Evolutionary conservation across 2,113 vertebrate species (phyloP).

Genomic region (Anarhynchus alexandrinus): DNA sequence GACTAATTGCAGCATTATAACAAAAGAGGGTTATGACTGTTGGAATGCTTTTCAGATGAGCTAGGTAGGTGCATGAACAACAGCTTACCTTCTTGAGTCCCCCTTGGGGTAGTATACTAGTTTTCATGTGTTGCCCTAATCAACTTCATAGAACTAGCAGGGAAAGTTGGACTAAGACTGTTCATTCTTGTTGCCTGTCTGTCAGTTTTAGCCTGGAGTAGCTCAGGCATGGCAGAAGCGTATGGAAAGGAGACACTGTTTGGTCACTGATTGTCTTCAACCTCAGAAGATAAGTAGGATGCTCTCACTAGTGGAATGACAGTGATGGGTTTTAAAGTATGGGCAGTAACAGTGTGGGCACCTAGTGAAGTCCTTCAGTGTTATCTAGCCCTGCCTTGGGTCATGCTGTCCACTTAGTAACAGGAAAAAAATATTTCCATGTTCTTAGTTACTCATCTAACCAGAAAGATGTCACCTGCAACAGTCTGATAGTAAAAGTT

Average conservation of each 20-base stretch:
- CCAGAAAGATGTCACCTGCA: not conserved
- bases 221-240: not conserved
- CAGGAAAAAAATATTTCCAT: not conserved
- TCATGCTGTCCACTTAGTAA: not conserved
- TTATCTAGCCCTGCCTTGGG: not conserved
- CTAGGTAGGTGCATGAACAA: not conserved
- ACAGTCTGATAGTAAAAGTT: not conserved
- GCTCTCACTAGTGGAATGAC: not conserved
- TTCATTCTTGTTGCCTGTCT: not conserved
- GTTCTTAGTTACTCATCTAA: not conserved
- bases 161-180: not conserved
- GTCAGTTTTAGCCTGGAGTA: not conserved
- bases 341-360: not conserved
- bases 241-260: not conserved
- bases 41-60: not conserved
- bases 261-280: not conserved
- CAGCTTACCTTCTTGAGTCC: not conserved
- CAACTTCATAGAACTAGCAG: not conserved
- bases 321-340: not conserved
- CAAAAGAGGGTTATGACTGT: not conserved
- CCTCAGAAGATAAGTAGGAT: not conserved
- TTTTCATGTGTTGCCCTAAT: not conserved
- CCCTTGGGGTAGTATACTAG: not conserved
- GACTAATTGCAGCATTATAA: not conserved
- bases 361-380: not conserved